Evolutionary conservation across 2,797 vertebrate species (phyloP).

Genomic region (Gallirallus australis): DNA sequence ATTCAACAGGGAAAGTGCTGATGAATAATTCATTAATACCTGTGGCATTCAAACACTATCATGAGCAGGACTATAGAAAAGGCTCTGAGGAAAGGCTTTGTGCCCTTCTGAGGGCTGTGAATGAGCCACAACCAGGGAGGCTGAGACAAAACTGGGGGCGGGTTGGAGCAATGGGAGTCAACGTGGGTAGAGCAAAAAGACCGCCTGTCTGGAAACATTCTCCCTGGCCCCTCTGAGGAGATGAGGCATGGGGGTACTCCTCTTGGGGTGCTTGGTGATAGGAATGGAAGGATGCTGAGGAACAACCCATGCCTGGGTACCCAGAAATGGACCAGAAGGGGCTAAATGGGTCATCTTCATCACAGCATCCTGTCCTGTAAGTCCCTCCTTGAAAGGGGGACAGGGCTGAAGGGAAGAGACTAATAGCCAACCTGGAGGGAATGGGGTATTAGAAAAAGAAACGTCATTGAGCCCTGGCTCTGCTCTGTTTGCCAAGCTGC

Average conservation of each 20-base stretch:
- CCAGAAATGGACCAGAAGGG: background rate
- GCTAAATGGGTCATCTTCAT: background rate
- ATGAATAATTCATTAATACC: constrained; percentile 13
- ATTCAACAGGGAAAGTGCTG: background rate
- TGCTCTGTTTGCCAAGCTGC: background rate
- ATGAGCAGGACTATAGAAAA: background rate
- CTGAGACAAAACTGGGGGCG: background rate
- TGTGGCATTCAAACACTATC: background rate
- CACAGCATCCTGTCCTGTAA: background rate
- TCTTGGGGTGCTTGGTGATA: background rate
- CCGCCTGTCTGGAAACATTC: background rate
- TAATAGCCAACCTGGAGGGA: background rate
- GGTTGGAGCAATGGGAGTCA: background rate
- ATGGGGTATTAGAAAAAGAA: background rate
- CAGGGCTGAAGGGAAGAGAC: background rate
- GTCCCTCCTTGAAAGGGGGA: background rate
- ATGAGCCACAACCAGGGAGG: background rate
- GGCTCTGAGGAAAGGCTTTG: background rate
- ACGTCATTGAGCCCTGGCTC: background rate
- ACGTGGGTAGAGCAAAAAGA: background rate
- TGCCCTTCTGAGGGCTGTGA: background rate
- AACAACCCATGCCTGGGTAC: background rate
- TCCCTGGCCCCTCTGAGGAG: background rate
- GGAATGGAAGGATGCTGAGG: background rate
- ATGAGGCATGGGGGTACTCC: background rate